Percentiles rank a stretch among this genome's conserved stretches.
These are phyloP conservation scores for Nesoenas mayeri DNA, from an alignment of 2,113 vertebrate genomes.

Conservation along the genomic window DNA sequence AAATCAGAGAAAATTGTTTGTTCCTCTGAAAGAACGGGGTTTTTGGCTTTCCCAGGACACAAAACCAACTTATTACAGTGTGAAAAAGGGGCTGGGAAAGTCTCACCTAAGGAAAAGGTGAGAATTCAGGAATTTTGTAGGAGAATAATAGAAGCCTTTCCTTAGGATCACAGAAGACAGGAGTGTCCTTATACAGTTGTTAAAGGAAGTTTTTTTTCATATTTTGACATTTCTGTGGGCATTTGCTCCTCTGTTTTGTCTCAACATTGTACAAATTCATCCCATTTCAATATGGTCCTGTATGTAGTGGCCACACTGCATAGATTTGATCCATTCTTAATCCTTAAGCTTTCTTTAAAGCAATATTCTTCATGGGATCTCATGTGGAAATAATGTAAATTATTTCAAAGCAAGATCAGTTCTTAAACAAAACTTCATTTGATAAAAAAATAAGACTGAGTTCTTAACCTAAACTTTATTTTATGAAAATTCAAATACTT, in stretches of 20 bases:
- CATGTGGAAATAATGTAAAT: not conserved
- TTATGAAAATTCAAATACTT: not conserved
- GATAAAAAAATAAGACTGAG: not conserved
- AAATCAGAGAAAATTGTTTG: not conserved
- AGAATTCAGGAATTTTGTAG: not conserved
- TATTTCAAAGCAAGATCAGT: not conserved
- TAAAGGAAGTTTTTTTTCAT: not conserved
- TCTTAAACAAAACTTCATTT: not conserved
- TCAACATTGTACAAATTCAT: not conserved
- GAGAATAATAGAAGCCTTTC: not conserved
- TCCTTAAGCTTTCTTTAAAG: not conserved
- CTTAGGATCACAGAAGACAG: not conserved
- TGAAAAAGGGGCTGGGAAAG: not conserved
- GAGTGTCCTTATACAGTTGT: not conserved
- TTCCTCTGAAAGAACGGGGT: not conserved
- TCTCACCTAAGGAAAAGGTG: not conserved
- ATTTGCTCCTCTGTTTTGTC: not conserved
- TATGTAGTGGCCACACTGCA: fast-evolving
- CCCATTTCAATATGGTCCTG: not conserved
- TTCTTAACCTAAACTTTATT: not conserved
- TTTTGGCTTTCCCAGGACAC: not conserved
- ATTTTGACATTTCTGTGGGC: not conserved
- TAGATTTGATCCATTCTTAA: not conserved
- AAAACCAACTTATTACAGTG: not conserved
- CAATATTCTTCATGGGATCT: not conserved